Evolutionary conservation across 2,113 vertebrate genomes (phyloP).

Genomic region (Macroglossus sobrinus): DNA sequence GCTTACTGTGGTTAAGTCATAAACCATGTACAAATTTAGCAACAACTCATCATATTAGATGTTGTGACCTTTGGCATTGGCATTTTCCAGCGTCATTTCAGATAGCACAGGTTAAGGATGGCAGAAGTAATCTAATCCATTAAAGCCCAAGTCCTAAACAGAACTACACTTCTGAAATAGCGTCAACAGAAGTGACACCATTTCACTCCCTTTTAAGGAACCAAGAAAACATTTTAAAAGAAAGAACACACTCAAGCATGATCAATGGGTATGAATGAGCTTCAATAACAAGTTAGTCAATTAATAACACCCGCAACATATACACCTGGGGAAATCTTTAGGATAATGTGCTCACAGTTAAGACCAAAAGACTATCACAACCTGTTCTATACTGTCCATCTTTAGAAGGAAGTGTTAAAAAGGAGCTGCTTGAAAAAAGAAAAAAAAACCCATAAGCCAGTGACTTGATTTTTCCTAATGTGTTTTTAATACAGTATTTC

Average conservation of each 20-base stretch:
- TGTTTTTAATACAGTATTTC: not conserved
- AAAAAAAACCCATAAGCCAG: not conserved
- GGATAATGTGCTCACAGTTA: not conserved
- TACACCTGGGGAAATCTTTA: not conserved
- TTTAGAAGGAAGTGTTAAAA: slow-evolving; percentile 30
- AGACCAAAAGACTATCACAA: not conserved
- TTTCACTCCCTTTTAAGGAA: slow-evolving; percentile 27
- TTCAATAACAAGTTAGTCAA: not conserved
- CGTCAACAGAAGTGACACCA: not conserved
- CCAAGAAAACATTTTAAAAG: slow-evolving; percentile 18
- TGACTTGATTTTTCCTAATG: not conserved
- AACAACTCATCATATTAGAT: slow-evolving; percentile 60
- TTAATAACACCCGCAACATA: not conserved
- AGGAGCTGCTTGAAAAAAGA: not conserved
- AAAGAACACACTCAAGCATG: not conserved
- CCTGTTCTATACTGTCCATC: not conserved
- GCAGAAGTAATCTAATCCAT: slow-evolving; percentile 43
- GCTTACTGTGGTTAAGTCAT: slow-evolving; percentile 26
- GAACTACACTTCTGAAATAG: slow-evolving; percentile 20
- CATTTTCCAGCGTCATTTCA: slow-evolving; percentile 32
- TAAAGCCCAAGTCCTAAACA: not conserved
- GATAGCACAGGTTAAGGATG: not conserved
- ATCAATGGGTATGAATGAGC: not conserved
- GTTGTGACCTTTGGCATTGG: slow-evolving; percentile 40
- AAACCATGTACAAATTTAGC: slow-evolving; percentile 53